phyloP scores from a whole-genome alignment of 1,140 invertebrate species.

The Ericerus pela region DNA sequence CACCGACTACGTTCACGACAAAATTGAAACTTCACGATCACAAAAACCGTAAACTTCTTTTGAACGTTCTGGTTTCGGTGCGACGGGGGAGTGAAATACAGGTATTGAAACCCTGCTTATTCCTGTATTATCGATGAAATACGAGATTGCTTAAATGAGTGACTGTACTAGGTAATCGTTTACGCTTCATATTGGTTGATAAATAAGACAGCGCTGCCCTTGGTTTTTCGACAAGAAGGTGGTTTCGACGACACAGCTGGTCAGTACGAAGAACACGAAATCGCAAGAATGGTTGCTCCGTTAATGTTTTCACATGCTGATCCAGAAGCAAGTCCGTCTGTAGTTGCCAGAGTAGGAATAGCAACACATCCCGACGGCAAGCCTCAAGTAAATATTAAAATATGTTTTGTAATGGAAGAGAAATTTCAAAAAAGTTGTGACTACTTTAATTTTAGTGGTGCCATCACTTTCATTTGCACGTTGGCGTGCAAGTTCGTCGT shows the following conservation, averaged over 20 bases:
- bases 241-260: constrained; percentile 64
- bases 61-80: constrained; percentile 44
- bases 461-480: constrained; percentile 62
- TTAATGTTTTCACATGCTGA: constrained; percentile 87
- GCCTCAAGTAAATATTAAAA: constrained; percentile 34
- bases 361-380: constrained; percentile 44
- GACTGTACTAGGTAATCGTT: constrained; percentile 50
- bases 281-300: constrained; percentile 80
- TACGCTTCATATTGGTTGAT: constrained; percentile 87
- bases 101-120: constrained; percentile 21
- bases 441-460: constrained; percentile 45
- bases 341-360: constrained; percentile 54
- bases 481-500: constrained; percentile 50
- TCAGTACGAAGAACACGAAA: constrained; percentile 88
- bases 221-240: constrained; percentile 88
- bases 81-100: constrained; percentile 37
- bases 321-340: constrained; percentile 53
- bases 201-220: constrained; percentile 83
- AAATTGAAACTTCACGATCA: constrained; percentile 51
- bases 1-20: constrained; percentile 34
- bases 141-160: background rate
- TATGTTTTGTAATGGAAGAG: background rate
- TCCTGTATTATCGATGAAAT: background rate
- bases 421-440: background rate
- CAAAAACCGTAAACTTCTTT: constrained; percentile 50